Conservation (phyloP, 1,140 invertebrate species). For the Philopotamus ludificatus region DNA sequence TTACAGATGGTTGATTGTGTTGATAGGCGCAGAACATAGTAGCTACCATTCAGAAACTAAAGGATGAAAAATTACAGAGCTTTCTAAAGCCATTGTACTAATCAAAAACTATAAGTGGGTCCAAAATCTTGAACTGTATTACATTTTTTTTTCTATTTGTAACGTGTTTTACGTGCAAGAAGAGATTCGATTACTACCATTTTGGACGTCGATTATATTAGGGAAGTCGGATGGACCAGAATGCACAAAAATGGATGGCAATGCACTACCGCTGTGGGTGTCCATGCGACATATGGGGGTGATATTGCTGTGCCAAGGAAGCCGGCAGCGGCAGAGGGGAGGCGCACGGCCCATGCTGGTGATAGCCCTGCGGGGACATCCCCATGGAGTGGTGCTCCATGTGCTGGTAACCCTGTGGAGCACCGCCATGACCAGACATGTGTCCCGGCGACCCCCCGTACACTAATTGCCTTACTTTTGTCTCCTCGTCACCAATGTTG, state of each 20-base stretch:
- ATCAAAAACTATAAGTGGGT: too few species aligned
- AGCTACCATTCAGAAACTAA: too few species aligned
- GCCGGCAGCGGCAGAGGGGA: constrained; percentile 61
- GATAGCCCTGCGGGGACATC: constrained; percentile 59
- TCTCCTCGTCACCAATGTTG: constrained; percentile 90
- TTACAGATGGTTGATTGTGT: too few species aligned
- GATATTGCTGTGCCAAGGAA: constrained; percentile 60
- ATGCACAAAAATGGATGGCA: neutral
- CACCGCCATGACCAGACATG: constrained; percentile 50
- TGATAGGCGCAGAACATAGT: too few species aligned
- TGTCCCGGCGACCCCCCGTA: constrained; percentile 66
- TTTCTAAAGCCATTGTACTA: too few species aligned
- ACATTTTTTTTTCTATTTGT: too few species aligned
- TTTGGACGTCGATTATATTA: too few species aligned
- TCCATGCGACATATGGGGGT: constrained; percentile 61
- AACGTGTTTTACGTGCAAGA: too few species aligned
- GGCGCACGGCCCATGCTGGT: constrained; percentile 58
- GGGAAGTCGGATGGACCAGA: too few species aligned
- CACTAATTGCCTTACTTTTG: constrained; percentile 94
- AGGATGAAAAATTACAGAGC: too few species aligned
- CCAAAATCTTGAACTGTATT: too few species aligned
- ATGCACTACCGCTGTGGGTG: constrained; percentile 68
- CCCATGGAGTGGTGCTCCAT: constrained; percentile 60
- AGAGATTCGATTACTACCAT: too few species aligned
- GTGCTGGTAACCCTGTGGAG: constrained; percentile 61